Evolutionary conservation across 92 coral and sea anemone genomes (phyloP), one percentile per base, ranked within the genome.

Genomic region (Montipora capitata): DNA sequence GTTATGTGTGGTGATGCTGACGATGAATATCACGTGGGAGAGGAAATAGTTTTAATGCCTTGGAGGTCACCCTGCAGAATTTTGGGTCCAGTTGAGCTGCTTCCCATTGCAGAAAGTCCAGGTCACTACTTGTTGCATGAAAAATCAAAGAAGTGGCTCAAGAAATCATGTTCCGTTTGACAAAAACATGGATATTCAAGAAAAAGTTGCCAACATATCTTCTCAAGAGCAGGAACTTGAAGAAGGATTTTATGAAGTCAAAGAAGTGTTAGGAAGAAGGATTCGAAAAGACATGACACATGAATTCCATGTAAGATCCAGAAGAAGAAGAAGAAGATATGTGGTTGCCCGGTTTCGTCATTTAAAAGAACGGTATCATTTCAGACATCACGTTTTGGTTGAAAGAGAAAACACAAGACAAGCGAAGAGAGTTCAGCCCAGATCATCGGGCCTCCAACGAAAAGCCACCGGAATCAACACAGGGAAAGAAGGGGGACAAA

Each of bases 341-440:
- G 68, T 87, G 94, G 94, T 79, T 91, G 35, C 92, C 27, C 92
- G 18, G 77, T 79, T 0, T 81, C 90, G n/a, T 67, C 76, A 2
- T 90, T 90, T 57, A 90, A 85, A 79, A 75, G 76, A 49, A 42
- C 74, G 1, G 81, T 90, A 4, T 12, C 64, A 0, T 90, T 84
- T 44, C 56, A 77, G 13, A 68, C 68, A 18, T 39, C 54, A 45
- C 1, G 27, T 0, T 27, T 27, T 27, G 27, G 27, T 27, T 27
- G 27, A 0, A 27, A 27, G 27, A 27, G 27, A 90, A 18, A 87
- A 78, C 66, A 86, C 11, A 12, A 91, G 72, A n/a, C 87, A 82
- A 17, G 80, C 64, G 2, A 39, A 68, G 3, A 78, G 54, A 40
- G 62, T 49, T 35, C 87, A 91, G 73, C 27, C 27, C 27, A 27